A percentile compares a stretch with the other conserved stretches of the same genome.
phyloP scores from a whole-genome alignment of 2,113 vertebrate genomes.

The Passer domesticus region DNA sequence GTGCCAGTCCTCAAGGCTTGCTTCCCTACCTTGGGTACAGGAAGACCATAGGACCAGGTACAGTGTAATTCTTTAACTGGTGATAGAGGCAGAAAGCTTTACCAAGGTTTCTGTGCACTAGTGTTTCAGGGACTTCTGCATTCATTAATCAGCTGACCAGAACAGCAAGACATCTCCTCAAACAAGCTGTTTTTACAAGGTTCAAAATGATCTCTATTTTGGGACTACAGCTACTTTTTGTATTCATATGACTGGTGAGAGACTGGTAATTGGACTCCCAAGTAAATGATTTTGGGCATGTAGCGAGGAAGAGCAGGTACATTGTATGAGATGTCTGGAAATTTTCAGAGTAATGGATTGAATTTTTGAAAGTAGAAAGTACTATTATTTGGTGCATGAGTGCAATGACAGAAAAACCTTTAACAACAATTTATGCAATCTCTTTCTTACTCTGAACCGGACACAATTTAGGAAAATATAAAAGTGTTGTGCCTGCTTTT shows the following conservation, averaged over 20 bases:
- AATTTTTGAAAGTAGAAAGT: background rate
- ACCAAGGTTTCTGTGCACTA: background rate
- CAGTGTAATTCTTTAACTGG: background rate
- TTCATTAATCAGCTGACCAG: background rate
- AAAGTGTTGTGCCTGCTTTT: background rate
- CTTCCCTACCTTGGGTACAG: background rate
- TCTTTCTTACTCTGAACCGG: background rate
- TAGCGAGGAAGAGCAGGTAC: background rate
- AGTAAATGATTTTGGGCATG: background rate
- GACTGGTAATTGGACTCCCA: background rate
- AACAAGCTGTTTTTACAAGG: background rate
- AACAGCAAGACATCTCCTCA: background rate
- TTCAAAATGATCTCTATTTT: background rate
- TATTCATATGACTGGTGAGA: background rate
- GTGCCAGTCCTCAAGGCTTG: background rate
- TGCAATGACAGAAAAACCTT: background rate
- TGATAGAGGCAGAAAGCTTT: background rate
- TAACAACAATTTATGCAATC: background rate
- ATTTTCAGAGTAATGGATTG: background rate
- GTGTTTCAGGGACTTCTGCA: background rate
- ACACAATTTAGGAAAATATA: background rate
- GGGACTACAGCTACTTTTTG: background rate
- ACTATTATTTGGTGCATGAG: background rate
- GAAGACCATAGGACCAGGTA: too few relatives aligned
- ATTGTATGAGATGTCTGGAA: background rate